A percentile compares a stretch with the other conserved stretches of the same genome.
Evolutionary conservation across 2,888 invertebrate species (phyloP).

Genomic region (Cenopis cana): DNA sequence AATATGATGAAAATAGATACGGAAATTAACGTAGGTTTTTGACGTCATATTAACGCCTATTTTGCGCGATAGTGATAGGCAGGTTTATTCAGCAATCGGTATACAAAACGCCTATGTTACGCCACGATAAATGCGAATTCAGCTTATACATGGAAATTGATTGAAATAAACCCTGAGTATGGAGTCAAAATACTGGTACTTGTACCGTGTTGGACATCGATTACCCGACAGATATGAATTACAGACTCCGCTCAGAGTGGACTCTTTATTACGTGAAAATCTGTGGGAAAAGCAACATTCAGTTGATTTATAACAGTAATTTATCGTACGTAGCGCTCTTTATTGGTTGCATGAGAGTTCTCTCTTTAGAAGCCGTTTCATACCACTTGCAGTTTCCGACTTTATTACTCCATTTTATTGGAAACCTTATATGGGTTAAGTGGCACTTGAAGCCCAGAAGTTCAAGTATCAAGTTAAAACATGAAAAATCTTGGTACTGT

Average conservation of each 20-base stretch:
- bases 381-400: conserved; percentile 28
- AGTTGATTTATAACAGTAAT: conserved; percentile 65
- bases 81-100: neutral
- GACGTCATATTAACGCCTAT: too few relatives aligned
- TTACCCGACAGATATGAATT: conserved; percentile 53
- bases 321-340: conserved; percentile 58
- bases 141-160: neutral
- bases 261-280: conserved; percentile 68
- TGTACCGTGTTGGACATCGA: conserved; percentile 45
- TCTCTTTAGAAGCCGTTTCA: conserved; percentile 22
- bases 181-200: neutral
- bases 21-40: too few relatives aligned
- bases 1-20: too few relatives aligned
- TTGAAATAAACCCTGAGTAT: neutral
- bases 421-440: neutral
- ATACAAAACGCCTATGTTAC: neutral
- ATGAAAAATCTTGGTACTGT: too few relatives aligned
- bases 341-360: conserved; percentile 47
- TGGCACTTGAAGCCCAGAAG: too few relatives aligned
- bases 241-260: conserved; percentile 51
- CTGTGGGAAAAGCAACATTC: conserved; percentile 59
- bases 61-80: too few relatives aligned
- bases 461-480: too few relatives aligned
- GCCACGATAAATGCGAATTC: neutral
- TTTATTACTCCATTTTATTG: conserved; percentile 14